Evolutionary conservation across 2,888 invertebrate species (phyloP).

Genomic region (Phoenoteleia sp.): DNA sequence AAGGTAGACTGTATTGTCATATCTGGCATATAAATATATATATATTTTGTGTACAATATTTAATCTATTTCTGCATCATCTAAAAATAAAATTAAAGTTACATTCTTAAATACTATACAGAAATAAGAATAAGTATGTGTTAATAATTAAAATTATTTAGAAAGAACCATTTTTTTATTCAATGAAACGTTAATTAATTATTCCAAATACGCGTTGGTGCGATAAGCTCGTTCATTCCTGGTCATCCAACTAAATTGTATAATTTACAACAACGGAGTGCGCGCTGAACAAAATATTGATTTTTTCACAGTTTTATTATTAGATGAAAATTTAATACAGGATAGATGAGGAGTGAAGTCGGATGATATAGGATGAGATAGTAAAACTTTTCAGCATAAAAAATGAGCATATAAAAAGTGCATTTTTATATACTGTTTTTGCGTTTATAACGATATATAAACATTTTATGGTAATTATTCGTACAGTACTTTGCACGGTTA

Average conservation of each 20-base stretch:
- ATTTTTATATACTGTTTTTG: conserved; percentile 2
- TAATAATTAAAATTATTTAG: no score
- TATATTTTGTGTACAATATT: no score
- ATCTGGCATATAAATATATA: no score
- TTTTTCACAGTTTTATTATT: conserved; percentile 55
- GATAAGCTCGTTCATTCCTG: conserved; percentile 1
- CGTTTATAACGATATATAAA: neutral
- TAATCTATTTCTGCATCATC: no score
- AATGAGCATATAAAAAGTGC: conserved; percentile 8
- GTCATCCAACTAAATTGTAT: conserved; percentile 28
- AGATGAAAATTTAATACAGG: conserved; percentile 55
- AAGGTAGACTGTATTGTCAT: no score
- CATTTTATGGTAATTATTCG: conserved; percentile 4
- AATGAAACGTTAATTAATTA: neutral
- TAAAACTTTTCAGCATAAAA: conserved; percentile 35
- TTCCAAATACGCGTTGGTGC: neutral
- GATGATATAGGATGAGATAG: conserved; percentile 1
- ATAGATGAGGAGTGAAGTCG: conserved; percentile 15
- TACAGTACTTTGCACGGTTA: neutral
- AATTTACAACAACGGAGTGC: conserved; percentile 8
- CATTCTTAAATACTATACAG: no score
- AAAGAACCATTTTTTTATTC: no score
- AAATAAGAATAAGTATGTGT: no score
- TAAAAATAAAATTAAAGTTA: no score
- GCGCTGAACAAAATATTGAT: conserved; percentile 45